phyloP scores from a whole-genome alignment of 1,140 invertebrate genomes.

The Condylostylus longicornis region DNA sequence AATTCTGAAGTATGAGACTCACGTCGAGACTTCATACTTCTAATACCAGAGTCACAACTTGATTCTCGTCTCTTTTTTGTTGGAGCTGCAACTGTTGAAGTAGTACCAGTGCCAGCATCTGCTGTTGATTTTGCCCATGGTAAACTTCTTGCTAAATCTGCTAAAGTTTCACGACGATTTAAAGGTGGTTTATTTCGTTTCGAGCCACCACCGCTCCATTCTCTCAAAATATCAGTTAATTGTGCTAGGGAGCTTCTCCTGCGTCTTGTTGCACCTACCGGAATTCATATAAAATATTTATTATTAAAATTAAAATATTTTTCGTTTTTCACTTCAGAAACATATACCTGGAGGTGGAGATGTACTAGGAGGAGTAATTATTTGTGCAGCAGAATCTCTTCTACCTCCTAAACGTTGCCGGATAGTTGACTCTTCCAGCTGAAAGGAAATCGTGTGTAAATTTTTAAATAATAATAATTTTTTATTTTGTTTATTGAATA shows the following conservation, averaged over 20 bases:
- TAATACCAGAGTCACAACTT: conserved; percentile 67
- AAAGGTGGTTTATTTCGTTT: conserved; percentile 49
- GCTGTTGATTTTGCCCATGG: conserved; percentile 52
- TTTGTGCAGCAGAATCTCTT: conserved; percentile 74
- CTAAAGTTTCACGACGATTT: conserved; percentile 65
- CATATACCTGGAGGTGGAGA: conserved; percentile 28
- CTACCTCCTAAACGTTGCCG: conserved; percentile 62
- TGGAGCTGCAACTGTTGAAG: conserved; percentile 34
- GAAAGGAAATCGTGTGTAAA: neutral
- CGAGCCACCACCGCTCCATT: conserved; percentile 62
- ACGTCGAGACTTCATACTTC: conserved; percentile 53
- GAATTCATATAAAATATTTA: conserved; percentile 8
- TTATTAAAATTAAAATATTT: neutral
- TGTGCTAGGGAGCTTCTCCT: conserved; percentile 71
- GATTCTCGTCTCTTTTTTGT: conserved; percentile 58
- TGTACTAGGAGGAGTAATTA: conserved; percentile 64
- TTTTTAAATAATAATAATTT: neutral
- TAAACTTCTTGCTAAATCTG: conserved; percentile 59
- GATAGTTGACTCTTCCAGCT: conserved; percentile 65
- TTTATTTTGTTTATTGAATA: neutral
- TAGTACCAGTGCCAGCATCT: conserved; percentile 32
- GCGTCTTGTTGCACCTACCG: conserved; percentile 43
- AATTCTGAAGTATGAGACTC: conserved; percentile 61
- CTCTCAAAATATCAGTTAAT: conserved; percentile 69
- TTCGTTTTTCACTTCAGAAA: neutral